Evolutionary conservation across 2,113 vertebrate genomes (phyloP).

Genomic region (Lanius collurio): DNA sequence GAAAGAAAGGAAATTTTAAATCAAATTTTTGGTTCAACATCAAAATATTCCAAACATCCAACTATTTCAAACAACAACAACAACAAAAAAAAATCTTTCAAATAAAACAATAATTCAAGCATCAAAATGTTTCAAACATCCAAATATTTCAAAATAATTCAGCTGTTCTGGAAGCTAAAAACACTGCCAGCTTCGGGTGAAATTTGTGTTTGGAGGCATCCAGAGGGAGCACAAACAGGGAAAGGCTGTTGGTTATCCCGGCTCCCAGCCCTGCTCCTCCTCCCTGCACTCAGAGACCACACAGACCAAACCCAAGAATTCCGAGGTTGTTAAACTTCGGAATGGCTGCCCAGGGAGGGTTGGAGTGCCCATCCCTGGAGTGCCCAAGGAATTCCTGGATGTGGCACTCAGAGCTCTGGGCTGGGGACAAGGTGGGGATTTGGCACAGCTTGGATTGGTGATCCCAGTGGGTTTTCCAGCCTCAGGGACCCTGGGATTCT

Average conservation of each 20-base stretch:
- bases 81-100: not conserved
- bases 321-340: not conserved
- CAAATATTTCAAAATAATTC: not conserved
- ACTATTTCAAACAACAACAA: not conserved
- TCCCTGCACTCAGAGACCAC: not conserved
- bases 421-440: accelerated
- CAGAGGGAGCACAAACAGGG: not conserved
- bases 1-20: not conserved
- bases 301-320: not conserved
- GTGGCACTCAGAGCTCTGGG: not conserved
- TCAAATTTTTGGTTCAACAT: not conserved
- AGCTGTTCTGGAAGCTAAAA: not conserved
- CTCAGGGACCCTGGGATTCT: no score
- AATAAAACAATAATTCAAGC: not conserved
- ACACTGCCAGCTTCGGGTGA: not conserved
- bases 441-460: not conserved
- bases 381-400: not conserved
- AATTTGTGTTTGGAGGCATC: not conserved
- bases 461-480: not conserved
- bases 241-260: not conserved
- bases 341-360: not conserved
- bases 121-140: not conserved
- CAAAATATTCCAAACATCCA: not conserved
- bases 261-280: not conserved
- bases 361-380: not conserved